phyloP scores from a whole-genome alignment of 2,113 vertebrate genomes.

The Colistium nudipinnis region DNA sequence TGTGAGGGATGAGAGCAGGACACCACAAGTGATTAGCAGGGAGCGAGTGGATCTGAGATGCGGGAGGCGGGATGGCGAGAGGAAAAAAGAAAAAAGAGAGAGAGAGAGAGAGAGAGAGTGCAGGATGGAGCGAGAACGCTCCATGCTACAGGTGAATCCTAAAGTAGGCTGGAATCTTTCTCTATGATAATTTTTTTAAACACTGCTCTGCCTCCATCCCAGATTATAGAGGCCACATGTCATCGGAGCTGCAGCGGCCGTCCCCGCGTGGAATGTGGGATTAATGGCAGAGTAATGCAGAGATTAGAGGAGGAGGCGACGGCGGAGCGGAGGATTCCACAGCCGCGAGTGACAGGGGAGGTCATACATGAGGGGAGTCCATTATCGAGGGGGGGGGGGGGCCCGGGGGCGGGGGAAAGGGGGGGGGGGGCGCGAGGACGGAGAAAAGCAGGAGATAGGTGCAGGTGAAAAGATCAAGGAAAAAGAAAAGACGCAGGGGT shows the following conservation, averaged over 20 bases:
- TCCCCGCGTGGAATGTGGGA: conserved; percentile 55
- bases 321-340: conserved; percentile 51
- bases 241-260: conserved; percentile 39
- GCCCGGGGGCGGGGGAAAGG: conserved; percentile 26
- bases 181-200: conserved; percentile 29
- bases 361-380: conserved; percentile 75
- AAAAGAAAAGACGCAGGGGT: background rate
- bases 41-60: conserved; percentile 13
- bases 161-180: conserved; percentile 22
- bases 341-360: conserved; percentile 72
- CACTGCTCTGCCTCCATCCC: conserved; percentile 1
- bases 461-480: conserved; percentile 26
- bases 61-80: conserved; percentile 21
- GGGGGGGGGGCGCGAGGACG: conserved; percentile 11
- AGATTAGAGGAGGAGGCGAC: conserved; percentile 69
- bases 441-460: conserved; percentile 57
- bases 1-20: conserved; percentile 33
- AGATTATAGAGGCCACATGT: conserved; percentile 43
- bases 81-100: no score
- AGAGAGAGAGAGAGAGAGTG: background rate
- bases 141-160: conserved; percentile 54
- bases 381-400: conserved; percentile 58
- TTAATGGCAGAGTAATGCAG: conserved; percentile 72
- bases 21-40: conserved; percentile 30
- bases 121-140: background rate